Evolutionary conservation across 2,113 vertebrate species (phyloP).

Genomic region (Hiodon tergisus): DNA sequence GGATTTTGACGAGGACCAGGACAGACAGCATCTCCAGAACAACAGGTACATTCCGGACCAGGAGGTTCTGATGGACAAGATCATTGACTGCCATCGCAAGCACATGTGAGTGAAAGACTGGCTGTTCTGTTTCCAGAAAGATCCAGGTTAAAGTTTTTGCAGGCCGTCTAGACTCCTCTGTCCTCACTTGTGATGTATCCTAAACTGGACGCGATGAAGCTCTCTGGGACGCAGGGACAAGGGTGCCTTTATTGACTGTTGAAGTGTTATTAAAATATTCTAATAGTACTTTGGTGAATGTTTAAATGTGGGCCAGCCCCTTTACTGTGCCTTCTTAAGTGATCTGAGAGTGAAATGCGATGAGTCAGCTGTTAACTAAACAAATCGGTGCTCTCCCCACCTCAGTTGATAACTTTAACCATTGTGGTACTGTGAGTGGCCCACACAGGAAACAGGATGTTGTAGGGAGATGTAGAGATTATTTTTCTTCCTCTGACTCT

Average conservation of each 20-base stretch:
- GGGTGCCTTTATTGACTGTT: too few relatives aligned
- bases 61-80: constrained; percentile 88
- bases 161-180: too few relatives aligned
- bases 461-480: background rate
- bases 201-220: too few relatives aligned
- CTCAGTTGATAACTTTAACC: constrained; percentile 36
- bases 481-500: background rate
- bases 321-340: too few relatives aligned
- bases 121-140: background rate
- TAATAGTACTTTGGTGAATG: too few relatives aligned
- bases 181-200: too few relatives aligned
- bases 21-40: constrained; percentile 88
- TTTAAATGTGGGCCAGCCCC: too few relatives aligned
- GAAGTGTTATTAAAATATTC: too few relatives aligned
- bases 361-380: too few relatives aligned
- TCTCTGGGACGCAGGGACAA: too few relatives aligned
- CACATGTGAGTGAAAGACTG: constrained; percentile 71
- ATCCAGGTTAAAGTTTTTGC: too few relatives aligned
- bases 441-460: constrained; percentile 47
- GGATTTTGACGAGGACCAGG: constrained; percentile 89
- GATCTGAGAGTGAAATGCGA: too few relatives aligned
- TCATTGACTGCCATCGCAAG: constrained; percentile 88
- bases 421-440: constrained; percentile 36
- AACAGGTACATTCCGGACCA: constrained; percentile 95
- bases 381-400: background rate